Evolutionary conservation across 2,888 invertebrate species (phyloP).

Genomic region (Fabriciana adippe): DNA sequence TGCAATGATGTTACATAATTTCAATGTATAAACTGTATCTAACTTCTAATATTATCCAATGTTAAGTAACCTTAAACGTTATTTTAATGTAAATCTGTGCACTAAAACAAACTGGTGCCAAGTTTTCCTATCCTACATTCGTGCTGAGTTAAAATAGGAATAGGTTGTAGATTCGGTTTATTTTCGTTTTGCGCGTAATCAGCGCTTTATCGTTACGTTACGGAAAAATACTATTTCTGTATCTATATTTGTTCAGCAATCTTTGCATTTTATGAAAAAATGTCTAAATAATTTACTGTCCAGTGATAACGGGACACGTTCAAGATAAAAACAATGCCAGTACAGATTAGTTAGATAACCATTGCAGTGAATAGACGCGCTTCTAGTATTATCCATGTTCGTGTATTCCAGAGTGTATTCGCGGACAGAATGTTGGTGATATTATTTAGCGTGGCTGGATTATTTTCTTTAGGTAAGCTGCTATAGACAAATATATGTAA

Average conservation of each 20-base stretch:
- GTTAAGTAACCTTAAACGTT: background rate
- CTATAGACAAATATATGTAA: background rate
- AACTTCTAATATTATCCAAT: too few species aligned
- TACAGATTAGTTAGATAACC: conserved; percentile 68
- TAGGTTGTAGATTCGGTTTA: conserved; percentile 44
- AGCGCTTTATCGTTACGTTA: conserved; percentile 32
- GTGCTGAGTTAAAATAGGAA: conserved; percentile 35
- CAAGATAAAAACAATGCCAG: conserved; percentile 61
- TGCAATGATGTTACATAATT: too few species aligned
- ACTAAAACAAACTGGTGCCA: conserved; percentile 2
- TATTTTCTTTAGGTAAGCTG: conserved; percentile 64
- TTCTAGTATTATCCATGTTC: conserved; percentile 46
- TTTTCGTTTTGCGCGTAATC: conserved; percentile 50
- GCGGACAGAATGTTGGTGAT: conserved; percentile 55
- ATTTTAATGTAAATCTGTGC: background rate
- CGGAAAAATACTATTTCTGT: conserved; percentile 45
- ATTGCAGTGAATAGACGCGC: conserved; percentile 50
- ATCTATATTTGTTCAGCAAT: conserved; percentile 34
- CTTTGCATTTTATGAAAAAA: conserved; percentile 55
- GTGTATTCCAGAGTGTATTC: conserved; percentile 39
- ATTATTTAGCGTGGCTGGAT: conserved; percentile 51
- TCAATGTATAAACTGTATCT: background rate
- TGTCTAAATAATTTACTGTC: conserved; percentile 66
- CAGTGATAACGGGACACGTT: conserved; percentile 59
- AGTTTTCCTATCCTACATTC: conserved; percentile 16